phyloP scores from a whole-genome alignment of 2,888 invertebrate genomes.

The Apodemia duryi region DNA sequence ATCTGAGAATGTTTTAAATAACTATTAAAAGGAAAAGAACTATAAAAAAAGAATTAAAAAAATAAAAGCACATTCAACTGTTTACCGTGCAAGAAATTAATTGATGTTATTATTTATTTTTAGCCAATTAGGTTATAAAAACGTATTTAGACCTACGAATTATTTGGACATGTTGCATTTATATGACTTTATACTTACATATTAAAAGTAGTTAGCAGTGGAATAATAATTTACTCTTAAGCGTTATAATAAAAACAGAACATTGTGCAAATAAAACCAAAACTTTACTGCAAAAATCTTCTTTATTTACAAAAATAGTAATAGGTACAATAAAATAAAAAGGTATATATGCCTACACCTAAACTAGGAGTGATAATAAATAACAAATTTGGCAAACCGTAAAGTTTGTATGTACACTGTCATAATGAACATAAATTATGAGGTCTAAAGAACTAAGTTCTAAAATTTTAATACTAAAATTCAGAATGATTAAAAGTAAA shows the following conservation, averaged over 20 bases:
- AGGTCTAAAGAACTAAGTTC: conserved; percentile 12
- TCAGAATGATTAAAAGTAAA: background rate
- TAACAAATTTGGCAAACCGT: conserved; percentile 31
- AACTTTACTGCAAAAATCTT: conserved; percentile 1
- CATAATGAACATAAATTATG: conserved; percentile 20
- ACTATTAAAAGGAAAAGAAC: background rate
- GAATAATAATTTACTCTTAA: background rate
- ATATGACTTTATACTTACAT: background rate
- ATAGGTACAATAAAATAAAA: conserved; percentile 27
- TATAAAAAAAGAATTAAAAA: too few relatives aligned
- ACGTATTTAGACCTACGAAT: too few relatives aligned
- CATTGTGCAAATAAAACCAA: conserved; percentile 4
- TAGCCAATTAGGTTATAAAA: too few relatives aligned
- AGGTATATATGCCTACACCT: conserved; percentile 33
- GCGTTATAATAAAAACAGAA: background rate
- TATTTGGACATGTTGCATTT: background rate
- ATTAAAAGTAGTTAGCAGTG: background rate
- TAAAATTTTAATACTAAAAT: conserved; percentile 10
- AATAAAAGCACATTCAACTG: too few relatives aligned
- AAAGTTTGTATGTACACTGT: conserved; percentile 21
- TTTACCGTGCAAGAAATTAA: background rate
- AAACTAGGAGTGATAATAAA: conserved; percentile 41
- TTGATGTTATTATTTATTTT: background rate
- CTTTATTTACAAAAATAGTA: conserved; percentile 34
- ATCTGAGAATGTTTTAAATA: conserved; percentile 44